phyloP scores from a whole-genome alignment of 2,113 vertebrate species.

The Ranitomeya imitator region DNA sequence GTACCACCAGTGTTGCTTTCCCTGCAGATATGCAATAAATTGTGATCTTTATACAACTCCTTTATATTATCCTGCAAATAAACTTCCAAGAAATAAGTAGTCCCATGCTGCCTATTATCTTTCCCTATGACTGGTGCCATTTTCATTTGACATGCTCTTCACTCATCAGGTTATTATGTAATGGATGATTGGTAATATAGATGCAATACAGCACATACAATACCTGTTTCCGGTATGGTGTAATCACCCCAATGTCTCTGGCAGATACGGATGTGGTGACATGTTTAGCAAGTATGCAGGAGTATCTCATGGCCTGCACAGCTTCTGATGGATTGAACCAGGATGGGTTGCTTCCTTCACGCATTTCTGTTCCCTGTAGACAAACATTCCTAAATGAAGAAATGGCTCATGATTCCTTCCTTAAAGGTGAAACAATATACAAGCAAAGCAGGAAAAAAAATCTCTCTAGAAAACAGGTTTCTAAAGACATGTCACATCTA shows the following conservation, averaged over 20 bases:
- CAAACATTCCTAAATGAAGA: background rate
- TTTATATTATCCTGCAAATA: too few relatives aligned
- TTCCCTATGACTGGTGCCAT: too few relatives aligned
- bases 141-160: too few relatives aligned
- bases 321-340: constrained; percentile 95
- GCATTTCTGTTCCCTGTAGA: constrained; percentile 83
- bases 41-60: too few relatives aligned
- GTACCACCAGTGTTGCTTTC: too few relatives aligned
- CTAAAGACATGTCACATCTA: background rate
- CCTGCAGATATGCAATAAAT: too few relatives aligned
- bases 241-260: constrained; percentile 85
- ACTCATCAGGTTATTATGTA: too few relatives aligned
- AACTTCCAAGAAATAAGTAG: too few relatives aligned
- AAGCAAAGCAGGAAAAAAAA: background rate
- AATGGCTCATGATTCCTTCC: background rate
- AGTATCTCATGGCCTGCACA: constrained; percentile 90
- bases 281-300: constrained; percentile 84
- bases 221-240: constrained; percentile 94
- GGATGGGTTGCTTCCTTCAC: constrained; percentile 85
- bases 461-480: background rate
- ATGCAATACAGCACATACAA: background rate
- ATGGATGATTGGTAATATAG: background rate
- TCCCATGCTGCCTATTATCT: too few relatives aligned
- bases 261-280: constrained; percentile 71
- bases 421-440: background rate